Evolutionary conservation across 2,888 invertebrate genomes (phyloP).

Genomic region (Lottia scabra): DNA sequence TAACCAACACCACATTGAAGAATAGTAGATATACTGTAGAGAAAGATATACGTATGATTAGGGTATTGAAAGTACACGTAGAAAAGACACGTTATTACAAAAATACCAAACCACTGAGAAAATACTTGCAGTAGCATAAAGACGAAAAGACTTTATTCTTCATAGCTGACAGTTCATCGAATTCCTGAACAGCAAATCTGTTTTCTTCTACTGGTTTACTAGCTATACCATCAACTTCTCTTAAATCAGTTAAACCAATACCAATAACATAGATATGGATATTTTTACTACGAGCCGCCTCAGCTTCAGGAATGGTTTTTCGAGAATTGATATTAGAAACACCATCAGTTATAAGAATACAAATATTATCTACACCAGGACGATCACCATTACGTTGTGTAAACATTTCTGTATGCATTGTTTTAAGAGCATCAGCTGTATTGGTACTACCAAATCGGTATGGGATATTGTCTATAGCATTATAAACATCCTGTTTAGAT

Average conservation of each 20-base stretch:
- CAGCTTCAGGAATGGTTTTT: slow-evolving; percentile 55
- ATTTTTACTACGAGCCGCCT: slow-evolving; percentile 33
- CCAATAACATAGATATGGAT: slow-evolving; percentile 47
- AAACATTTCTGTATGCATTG: slow-evolving; percentile 41
- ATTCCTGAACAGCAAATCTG: slow-evolving; percentile 43
- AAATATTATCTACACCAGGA: slow-evolving; percentile 49
- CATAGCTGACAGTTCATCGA: slow-evolving; percentile 34
- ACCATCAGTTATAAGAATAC: slow-evolving; percentile 59
- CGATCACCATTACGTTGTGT: slow-evolving; percentile 48
- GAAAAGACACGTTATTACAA: background rate
- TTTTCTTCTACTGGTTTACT: slow-evolving; percentile 45
- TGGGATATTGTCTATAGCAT: slow-evolving; percentile 48
- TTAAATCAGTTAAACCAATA: slow-evolving; percentile 46
- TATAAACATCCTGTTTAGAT: slow-evolving; percentile 35
- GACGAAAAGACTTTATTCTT: slow-evolving; percentile 28
- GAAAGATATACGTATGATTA: too few species aligned
- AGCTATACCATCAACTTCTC: slow-evolving; percentile 51
- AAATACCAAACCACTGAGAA: too few species aligned
- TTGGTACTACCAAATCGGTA: slow-evolving; percentile 50
- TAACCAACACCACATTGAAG: too few species aligned
- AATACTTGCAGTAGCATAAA: slow-evolving; percentile 34
- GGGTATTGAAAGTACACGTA: too few species aligned
- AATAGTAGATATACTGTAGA: too few species aligned
- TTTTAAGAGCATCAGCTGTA: slow-evolving; percentile 45
- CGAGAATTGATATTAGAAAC: slow-evolving; percentile 60